A percentile compares a stretch with the other conserved stretches of the same genome.
Evolutionary conservation across 2,888 invertebrate species (phyloP).

Genomic region (Drosophila demipolita): DNA sequence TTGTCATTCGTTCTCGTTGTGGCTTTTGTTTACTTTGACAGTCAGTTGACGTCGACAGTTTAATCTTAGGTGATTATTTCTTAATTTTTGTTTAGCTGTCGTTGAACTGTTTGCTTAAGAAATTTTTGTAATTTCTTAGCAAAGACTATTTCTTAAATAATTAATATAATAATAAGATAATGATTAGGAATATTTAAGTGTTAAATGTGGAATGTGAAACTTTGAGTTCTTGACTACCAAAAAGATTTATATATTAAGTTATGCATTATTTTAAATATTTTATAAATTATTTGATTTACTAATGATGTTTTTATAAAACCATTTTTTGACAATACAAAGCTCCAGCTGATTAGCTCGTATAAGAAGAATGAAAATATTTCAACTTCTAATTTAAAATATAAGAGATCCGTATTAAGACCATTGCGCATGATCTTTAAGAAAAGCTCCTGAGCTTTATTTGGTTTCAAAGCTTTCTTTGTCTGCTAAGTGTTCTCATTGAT

Average conservation of each 20-base stretch:
- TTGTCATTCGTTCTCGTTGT: slow-evolving; percentile 51
- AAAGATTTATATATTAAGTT: neutral
- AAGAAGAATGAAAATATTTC: neutral
- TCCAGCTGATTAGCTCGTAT: neutral
- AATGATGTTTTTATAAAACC: neutral
- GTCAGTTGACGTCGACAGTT: slow-evolving; percentile 63
- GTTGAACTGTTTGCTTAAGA: slow-evolving; percentile 26
- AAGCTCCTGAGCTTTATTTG: neutral
- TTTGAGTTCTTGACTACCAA: neutral
- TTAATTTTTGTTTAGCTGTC: slow-evolving; percentile 28
- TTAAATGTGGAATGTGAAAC: neutral
- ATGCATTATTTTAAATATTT: neutral
- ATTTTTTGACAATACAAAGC: neutral
- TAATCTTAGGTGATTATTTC: slow-evolving; percentile 60
- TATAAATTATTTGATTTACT: neutral
- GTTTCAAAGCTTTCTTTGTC: neutral
- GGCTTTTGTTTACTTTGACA: slow-evolving; percentile 70
- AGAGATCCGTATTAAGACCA: slow-evolving; percentile 1
- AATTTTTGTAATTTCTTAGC: slow-evolving; percentile 17
- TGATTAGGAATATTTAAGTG: neutral
- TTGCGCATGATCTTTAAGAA: slow-evolving; percentile 26
- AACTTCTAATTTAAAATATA: slow-evolving; percentile 1
- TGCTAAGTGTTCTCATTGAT: slow-evolving; percentile 44
- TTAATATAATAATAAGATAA: neutral
- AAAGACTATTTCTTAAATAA: neutral